Percentiles rank a stretch among this genome's conserved stretches.
Evolutionary conservation across 2,113 vertebrate genomes (phyloP).

Genomic region (Egretta garzetta): DNA sequence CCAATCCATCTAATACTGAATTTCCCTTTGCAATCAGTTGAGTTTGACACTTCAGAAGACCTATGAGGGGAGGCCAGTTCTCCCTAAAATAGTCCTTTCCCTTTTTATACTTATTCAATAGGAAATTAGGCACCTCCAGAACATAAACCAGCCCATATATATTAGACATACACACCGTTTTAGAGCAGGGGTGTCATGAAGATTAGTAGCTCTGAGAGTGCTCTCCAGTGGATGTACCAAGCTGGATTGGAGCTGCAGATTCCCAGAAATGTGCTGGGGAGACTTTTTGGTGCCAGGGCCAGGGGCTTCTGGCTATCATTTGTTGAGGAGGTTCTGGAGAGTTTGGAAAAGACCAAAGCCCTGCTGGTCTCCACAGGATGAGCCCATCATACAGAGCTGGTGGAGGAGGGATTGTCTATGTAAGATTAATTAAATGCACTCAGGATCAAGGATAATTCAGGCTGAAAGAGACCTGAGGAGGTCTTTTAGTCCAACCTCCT

Average conservation of each 20-base stretch:
- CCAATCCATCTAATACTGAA: neutral
- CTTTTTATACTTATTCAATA: neutral
- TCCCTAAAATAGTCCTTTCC: neutral
- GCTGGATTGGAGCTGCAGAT: neutral
- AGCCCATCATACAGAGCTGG: neutral
- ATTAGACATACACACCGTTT: neutral
- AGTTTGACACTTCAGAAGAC: neutral
- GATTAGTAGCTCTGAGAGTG: neutral
- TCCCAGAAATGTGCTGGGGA: neutral
- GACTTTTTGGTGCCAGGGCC: neutral
- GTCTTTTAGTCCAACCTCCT: neutral
- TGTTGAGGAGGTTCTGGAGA: neutral
- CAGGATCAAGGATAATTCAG: neutral
- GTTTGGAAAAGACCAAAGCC: neutral
- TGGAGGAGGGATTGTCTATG: neutral
- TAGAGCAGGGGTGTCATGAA: neutral
- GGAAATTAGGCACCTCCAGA: neutral
- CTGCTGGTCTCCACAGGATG: neutral
- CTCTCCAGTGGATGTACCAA: neutral
- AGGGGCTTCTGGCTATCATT: neutral
- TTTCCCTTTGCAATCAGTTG: neutral
- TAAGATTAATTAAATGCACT: neutral
- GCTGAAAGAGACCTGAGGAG: neutral
- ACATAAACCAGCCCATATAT: neutral
- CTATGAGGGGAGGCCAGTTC: neutral